Evolutionary conservation across 2,797 vertebrate species (phyloP).

Genomic region (Sebastolobus altivelis): DNA sequence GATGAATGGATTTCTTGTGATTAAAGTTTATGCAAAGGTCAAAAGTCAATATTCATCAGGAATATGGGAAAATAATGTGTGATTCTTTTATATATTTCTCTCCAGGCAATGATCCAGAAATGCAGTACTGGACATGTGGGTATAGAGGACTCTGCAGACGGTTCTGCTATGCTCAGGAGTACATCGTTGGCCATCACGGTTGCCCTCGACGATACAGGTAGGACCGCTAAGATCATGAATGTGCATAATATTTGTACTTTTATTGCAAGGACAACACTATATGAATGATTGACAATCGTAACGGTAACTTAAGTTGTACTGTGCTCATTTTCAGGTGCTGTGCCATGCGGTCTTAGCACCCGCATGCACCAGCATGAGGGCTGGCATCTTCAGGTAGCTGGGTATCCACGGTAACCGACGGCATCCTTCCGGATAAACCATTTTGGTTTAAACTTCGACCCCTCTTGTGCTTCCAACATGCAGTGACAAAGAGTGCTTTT

Average conservation of each 20-base stretch:
- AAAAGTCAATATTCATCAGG: not conserved
- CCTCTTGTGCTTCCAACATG: conserved; percentile 11
- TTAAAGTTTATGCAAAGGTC: not conserved
- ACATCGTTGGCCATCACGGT: conserved; percentile 79
- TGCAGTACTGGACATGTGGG: conserved; percentile 80
- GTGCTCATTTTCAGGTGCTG: conserved; percentile 81
- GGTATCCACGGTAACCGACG: conserved; percentile 3
- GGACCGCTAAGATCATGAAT: not conserved
- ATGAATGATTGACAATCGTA: not conserved
- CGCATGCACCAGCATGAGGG: conserved; percentile 6
- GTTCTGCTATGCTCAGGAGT: conserved; percentile 85
- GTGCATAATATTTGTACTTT: not conserved
- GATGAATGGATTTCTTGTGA: not conserved
- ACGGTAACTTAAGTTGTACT: not conserved
- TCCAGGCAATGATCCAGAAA: conserved; percentile 72
- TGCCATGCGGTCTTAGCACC: conserved; percentile 75
- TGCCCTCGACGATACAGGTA: conserved; percentile 85
- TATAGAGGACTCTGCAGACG: conserved; percentile 84
- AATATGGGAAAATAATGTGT: not conserved
- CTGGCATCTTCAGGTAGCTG: conserved; percentile 20
- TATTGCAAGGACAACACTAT: not conserved
- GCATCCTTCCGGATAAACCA: conserved; percentile 15
- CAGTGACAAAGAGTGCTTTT: conserved; percentile 31
- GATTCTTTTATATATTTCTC: conserved; percentile 2
- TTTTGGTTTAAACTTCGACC: not conserved